These are phyloP conservation scores for Lepus townsendii DNA, from an alignment of 2,797 vertebrate species.

Conservation along the genomic window DNA sequence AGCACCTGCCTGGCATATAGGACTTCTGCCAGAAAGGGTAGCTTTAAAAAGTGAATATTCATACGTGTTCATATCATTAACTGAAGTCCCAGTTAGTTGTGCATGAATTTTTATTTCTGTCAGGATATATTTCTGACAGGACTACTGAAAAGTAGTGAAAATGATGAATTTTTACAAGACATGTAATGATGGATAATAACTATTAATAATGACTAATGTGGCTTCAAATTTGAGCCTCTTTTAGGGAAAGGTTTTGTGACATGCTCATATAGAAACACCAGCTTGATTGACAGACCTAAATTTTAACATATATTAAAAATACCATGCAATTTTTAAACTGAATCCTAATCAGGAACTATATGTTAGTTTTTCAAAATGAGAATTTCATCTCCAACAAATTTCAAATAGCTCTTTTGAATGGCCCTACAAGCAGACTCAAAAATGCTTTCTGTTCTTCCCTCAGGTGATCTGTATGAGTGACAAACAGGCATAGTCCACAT, in stretches of 20 bases:
- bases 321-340: conserved; percentile 65
- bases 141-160: conserved; percentile 74
- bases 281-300: conserved; percentile 70
- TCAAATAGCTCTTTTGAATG: conserved; percentile 48
- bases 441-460: conserved; percentile 25
- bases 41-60: conserved; percentile 78
- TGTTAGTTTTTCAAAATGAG: conserved; percentile 54
- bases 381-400: conserved; percentile 50
- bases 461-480: not conserved
- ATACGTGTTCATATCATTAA: conserved; percentile 76
- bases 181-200: conserved; percentile 76
- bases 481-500: not conserved
- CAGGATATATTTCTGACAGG: conserved; percentile 72
- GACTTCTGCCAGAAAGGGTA: conserved; percentile 68
- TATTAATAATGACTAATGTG: conserved; percentile 80
- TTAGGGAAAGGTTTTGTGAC: conserved; percentile 60
- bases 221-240: conserved; percentile 70
- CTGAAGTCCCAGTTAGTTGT: conserved; percentile 69
- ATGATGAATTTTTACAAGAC: conserved; percentile 74
- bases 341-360: conserved; percentile 64
- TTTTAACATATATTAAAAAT: conserved; percentile 78
- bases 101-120: conserved; percentile 79
- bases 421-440: not conserved
- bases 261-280: conserved; percentile 65
- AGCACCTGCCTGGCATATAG: conserved; percentile 69